These are phyloP conservation scores for Parauchenoglanis punctatus DNA, from an alignment of 2,797 vertebrate genomes.

Conservation along the genomic window DNA sequence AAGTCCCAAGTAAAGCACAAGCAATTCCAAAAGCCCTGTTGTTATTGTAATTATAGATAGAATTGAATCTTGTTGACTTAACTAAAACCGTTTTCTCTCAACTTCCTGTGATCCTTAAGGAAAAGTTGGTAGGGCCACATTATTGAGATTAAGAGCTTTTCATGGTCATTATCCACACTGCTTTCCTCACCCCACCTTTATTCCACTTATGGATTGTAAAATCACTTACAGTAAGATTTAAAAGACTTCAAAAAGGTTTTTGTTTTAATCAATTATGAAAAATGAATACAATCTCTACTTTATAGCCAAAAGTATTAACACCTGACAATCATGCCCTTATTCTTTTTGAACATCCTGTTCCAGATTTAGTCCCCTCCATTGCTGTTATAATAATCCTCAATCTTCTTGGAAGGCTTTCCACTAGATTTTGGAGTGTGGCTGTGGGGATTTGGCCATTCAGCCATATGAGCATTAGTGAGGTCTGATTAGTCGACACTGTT, in stretches of 20 bases:
- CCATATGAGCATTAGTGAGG: background rate
- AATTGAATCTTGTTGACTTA: constrained; percentile 1
- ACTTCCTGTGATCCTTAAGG: background rate
- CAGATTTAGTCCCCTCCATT: background rate
- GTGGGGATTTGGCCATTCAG: background rate
- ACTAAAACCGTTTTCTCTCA: background rate
- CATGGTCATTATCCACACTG: background rate
- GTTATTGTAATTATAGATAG: background rate
- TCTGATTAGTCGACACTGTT: background rate
- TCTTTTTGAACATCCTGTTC: background rate
- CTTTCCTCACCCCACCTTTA: background rate
- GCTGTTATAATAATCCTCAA: constrained; percentile 1
- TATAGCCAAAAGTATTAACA: background rate
- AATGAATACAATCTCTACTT: background rate
- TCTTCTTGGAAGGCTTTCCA: background rate
- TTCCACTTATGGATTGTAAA: background rate
- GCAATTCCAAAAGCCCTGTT: background rate
- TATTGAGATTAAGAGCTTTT: background rate
- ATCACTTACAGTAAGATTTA: background rate
- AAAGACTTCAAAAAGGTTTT: background rate
- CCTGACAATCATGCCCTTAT: background rate
- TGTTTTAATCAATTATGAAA: background rate
- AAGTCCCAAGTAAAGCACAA: background rate
- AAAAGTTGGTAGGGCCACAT: no score
- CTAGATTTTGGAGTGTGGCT: background rate